Evolutionary conservation across 2,113 vertebrate species (phyloP), one percentile per base, ranked within the genome.

Genomic region (Garra rufa): DNA sequence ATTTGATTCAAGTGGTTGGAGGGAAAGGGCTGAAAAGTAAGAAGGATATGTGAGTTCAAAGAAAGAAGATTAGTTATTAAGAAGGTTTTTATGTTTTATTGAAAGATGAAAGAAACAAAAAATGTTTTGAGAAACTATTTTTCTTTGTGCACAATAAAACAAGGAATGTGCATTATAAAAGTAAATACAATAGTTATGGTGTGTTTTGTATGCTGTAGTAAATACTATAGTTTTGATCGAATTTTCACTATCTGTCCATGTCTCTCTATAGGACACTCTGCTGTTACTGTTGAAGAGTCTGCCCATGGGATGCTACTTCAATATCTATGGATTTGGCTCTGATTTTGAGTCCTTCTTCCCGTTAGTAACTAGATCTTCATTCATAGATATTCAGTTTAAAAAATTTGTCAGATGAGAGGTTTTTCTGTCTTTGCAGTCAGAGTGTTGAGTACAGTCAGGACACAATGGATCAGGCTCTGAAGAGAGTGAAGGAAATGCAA

Each of bases 231-330:
- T 41, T 41, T 41, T 41, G 38, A 0, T 6, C 38, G 4, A 4
- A 41, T 41, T 4, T 41, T 41, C 4, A 41, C 38, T 67, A 34
- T 14, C n/a, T 74, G 14, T 65, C 48, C 26, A 63, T 75, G 4
- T 2, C n/a, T 70, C 34, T 67, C 11, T 89, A 3, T 52, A 96
- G 95, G 95, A 95, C 0, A 96, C 95, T 46, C 44, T 46, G 44
- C 44, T 96, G 11, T 92, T 96, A 9, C 90, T 96, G 24, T 85
- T 93, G 87, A 97, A 97, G 93, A 97, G 96, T 71, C 92, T 97
- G 71, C 96, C 96, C 3, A 41, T 96, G 44, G 96, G 94, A 87
- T 97, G 96, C 88, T 96, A 94, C 84, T 98, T 97, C 92, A 98
- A 97, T 85, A 91, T 97, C 79, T 96, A 93, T 77, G 92, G 92